Evolutionary conservation across 2,888 invertebrate genomes (phyloP), one percentile per base, ranked within the genome.

Genomic region (Mactromeris polynyma): DNA sequence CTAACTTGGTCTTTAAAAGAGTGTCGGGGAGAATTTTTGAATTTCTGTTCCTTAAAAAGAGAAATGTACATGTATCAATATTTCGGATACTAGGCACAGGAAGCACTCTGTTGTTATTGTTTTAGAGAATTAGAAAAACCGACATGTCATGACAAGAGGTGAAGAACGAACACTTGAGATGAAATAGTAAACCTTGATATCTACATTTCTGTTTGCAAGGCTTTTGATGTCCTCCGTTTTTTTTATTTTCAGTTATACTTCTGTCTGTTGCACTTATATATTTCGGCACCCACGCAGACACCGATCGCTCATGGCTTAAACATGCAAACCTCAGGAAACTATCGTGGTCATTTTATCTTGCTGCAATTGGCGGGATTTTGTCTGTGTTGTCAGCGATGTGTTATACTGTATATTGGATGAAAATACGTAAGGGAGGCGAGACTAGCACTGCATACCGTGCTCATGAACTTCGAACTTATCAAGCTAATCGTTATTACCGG

Each of bases 301-400:
- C 87, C 0, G 87, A 89, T 81, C 83, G 89, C 19, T 83, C 88
- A 17, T 92, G 92, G 92, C 89, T 92, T 46, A 92, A 83, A 33
- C 64, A 82, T 17, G 87, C 92, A 19, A 84, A 73, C 17, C 69
- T 84, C 40, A 86, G 92, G n/a, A 85, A 85, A n/a, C 81, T 92
- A 7, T 83, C 87, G 33, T 92, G 92, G 92, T 92, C 92, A 19
- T 92, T 88, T 46, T 92, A 92, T 69, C 38, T 85, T 11, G 84
- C 88, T 19, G 80, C 85, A 0, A 69, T 89, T 38, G 90, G 92
- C 36, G 88, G 88, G 40, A 77, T 88, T 19, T 11, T 87, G 7
- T 83, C 89, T 0, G 54, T 92, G 6, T 42, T 89, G 9, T 46
- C 87, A 31, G 89, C 46, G 2, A 85, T 88, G 87, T 87, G 85